Evolutionary conservation across 2,888 invertebrate species (phyloP).

Genomic region (Liopterus haemorrhoidalis): DNA sequence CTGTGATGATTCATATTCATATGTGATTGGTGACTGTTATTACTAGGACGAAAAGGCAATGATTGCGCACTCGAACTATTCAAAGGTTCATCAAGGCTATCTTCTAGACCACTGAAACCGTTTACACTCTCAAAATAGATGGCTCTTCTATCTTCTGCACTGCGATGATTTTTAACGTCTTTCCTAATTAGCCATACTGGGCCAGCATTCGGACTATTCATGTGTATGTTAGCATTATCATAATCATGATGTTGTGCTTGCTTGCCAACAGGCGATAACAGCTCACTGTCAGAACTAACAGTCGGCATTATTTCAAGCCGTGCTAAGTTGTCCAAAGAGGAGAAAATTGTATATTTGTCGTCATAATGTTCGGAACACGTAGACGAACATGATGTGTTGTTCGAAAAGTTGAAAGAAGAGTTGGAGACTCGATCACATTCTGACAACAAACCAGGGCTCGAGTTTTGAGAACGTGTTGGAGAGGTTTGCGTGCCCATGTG

Average conservation of each 20-base stretch:
- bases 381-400: constrained; percentile 39
- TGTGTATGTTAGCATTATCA: not conserved
- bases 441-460: constrained; percentile 47
- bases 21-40: too few relatives aligned
- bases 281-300: constrained; percentile 20
- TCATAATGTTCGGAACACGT: constrained; percentile 36
- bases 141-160: constrained; percentile 8
- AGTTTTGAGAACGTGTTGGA: constrained; percentile 44
- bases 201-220: not conserved
- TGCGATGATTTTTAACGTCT: constrained; percentile 15
- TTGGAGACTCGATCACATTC: too few relatives aligned
- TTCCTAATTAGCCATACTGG: constrained; percentile 15
- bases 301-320: constrained; percentile 7
- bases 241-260: not conserved
- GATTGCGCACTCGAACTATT: constrained; percentile 18
- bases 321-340: constrained; percentile 9
- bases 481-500: constrained; percentile 42
- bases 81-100: constrained; percentile 10
- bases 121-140: constrained; percentile 11
- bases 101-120: too few relatives aligned
- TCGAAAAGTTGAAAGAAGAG: constrained; percentile 41
- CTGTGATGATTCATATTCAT: constrained; percentile 7
- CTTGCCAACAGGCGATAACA: constrained; percentile 8
- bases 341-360: constrained; percentile 31
- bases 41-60: too few relatives aligned